These are phyloP conservation scores for Bombus confusus DNA, from an alignment of 1,140 invertebrate genomes.

Conservation along the genomic window DNA sequence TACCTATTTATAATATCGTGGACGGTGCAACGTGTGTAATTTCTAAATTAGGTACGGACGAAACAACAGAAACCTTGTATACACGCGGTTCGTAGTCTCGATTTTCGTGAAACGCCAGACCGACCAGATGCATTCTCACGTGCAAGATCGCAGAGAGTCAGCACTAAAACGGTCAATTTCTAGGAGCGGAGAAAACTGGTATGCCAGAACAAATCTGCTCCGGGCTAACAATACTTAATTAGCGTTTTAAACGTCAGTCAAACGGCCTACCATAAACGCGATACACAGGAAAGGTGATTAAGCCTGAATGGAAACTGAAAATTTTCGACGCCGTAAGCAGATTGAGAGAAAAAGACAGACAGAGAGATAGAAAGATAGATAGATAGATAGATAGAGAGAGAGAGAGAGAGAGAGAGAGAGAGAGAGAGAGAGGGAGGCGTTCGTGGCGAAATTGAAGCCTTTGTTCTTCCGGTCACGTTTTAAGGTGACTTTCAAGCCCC, in stretches of 20 bases:
- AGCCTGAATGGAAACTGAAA: conserved; percentile 6
- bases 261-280: background rate
- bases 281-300: conserved; percentile 16
- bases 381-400: no score
- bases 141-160: background rate
- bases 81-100: background rate
- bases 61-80: background rate
- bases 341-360: background rate
- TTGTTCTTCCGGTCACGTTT: conserved; percentile 72
- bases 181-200: conserved; percentile 10
- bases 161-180: background rate
- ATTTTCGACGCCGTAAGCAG: background rate
- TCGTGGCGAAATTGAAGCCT: conserved; percentile 39
- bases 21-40: background rate
- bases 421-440: background rate
- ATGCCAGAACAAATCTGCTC: conserved; percentile 21
- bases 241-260: conserved; percentile 25
- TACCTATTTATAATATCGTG: background rate
- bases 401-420: background rate
- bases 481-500: conserved; percentile 57
- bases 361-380: no score
- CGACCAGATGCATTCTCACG: conserved; percentile 8
- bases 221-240: conserved; percentile 38
- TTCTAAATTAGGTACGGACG: background rate
- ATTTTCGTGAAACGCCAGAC: conserved; percentile 2